Conservation (phyloP, 2,113 vertebrate genomes). For the Indri indri region DNA sequence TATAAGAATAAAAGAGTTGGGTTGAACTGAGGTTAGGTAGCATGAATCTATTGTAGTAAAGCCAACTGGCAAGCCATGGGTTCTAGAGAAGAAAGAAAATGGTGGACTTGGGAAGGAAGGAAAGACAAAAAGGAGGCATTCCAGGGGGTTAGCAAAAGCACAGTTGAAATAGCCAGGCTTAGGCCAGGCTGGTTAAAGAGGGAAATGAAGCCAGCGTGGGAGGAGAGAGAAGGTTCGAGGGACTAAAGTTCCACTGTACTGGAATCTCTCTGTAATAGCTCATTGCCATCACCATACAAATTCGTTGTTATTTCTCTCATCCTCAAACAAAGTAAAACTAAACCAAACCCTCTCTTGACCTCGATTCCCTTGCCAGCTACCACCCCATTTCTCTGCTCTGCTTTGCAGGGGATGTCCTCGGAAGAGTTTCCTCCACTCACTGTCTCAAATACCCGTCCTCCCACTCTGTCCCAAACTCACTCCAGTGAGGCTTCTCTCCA, state of each 20-base stretch:
- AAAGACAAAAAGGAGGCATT: background rate
- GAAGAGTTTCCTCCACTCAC: background rate
- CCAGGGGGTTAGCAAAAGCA: background rate
- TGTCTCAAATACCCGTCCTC: background rate
- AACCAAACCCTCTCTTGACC: background rate
- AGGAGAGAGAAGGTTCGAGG: background rate
- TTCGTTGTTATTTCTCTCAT: background rate
- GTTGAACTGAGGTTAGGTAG: constrained; percentile 41
- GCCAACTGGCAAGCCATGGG: constrained; percentile 18
- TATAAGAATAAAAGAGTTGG: background rate
- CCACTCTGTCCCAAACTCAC: background rate
- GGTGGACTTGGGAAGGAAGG: background rate
- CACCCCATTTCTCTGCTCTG: background rate
- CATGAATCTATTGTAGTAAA: background rate
- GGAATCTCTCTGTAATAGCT: background rate
- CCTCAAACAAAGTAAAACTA: background rate
- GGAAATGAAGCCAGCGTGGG: background rate
- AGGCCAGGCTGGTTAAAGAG: background rate
- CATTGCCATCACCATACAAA: background rate
- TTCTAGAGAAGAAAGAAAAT: constrained; percentile 17
- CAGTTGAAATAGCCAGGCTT: background rate
- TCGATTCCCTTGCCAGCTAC: background rate
- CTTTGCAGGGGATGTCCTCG: background rate
- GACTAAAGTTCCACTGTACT: background rate
- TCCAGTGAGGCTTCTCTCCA: background rate